Conservation (phyloP, 1,140 invertebrate genomes). For the Ganaspis sp. region DNA sequence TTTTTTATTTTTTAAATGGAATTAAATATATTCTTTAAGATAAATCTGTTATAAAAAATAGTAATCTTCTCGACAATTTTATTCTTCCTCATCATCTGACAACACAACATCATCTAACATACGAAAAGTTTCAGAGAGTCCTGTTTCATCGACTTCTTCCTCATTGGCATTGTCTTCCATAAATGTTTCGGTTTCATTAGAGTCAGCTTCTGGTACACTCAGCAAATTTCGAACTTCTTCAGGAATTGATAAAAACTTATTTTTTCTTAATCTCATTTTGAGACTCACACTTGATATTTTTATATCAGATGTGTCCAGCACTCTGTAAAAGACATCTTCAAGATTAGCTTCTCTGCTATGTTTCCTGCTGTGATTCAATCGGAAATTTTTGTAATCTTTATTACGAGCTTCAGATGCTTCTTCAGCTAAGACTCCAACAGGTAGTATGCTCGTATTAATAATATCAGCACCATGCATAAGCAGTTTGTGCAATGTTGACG, state of each 20-base stretch:
- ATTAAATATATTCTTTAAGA: too few species aligned
- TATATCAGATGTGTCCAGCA: slow-evolving; percentile 5
- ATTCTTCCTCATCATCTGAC: slow-evolving; percentile 6
- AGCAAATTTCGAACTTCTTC: neutral
- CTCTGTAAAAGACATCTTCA: neutral
- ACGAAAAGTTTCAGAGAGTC: neutral
- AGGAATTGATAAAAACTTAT: slow-evolving; percentile 4
- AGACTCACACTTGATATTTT: slow-evolving; percentile 11
- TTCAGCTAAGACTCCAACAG: neutral
- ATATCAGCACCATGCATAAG: neutral
- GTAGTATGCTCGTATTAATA: neutral
- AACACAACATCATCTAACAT: neutral
- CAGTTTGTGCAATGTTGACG: neutral
- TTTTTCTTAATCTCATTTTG: neutral
- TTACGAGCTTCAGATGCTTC: neutral
- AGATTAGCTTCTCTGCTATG: neutral
- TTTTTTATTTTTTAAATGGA: too few species aligned
- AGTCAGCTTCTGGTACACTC: neutral
- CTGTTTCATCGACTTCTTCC: neutral
- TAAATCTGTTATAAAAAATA: too few species aligned
- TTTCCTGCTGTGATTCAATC: slow-evolving; percentile 2
- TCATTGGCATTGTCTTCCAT: neutral
- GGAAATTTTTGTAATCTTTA: slow-evolving; percentile 8
- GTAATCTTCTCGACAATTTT: neutral
- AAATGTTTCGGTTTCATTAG: neutral